Evolutionary conservation across 2,888 invertebrate genomes (phyloP), one percentile per base, ranked within the genome.

Genomic region (Leptinotarsa haldemani): DNA sequence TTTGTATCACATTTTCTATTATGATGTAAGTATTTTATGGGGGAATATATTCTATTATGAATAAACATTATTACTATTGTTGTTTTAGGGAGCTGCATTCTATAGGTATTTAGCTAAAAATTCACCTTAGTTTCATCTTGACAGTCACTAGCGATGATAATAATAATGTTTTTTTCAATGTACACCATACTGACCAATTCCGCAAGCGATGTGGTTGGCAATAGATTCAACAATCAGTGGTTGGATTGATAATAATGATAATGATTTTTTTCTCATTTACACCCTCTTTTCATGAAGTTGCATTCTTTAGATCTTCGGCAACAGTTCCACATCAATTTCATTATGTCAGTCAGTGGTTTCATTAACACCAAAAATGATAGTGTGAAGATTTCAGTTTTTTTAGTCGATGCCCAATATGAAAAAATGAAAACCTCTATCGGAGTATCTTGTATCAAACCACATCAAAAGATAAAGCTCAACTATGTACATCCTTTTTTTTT

Each of bases 211-310:
- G 48, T 48, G 12, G 47, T 48, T 48, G 48, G 15, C 48, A 48
- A 48, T 48, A 48, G 48, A 48, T 48, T 48, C 48, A 48, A 48
- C 48, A 48, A 48, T 48, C 48, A 48, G 48, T 48, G 48, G 48
- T 48, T 48, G 48, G 48, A 48, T 48, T 48, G 48, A 13, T 48
- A 48, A 48, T 48, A 48, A 48, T 48, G 48, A 48, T 48, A 25
- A 25, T 25, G 25, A 25, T 47, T 48, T 48, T 48, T 48, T 48
- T 15, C 48, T 48, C 48, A 48, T 48, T 48, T 48, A 13, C 48
- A 48, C 48, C 15, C 15, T 48, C 15, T 48, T 48, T 13, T 48
- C 15, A 48, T 48, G 48, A 48, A 48, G 48, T 48, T 48, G 48
- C 48, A 48, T 48, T 48, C 48, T 48, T 13, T 48, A 48, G 48